Base-by-base conservation (phyloP, 64 coral and sea anemone genomes). In the Montipora efflorescens region DNA sequence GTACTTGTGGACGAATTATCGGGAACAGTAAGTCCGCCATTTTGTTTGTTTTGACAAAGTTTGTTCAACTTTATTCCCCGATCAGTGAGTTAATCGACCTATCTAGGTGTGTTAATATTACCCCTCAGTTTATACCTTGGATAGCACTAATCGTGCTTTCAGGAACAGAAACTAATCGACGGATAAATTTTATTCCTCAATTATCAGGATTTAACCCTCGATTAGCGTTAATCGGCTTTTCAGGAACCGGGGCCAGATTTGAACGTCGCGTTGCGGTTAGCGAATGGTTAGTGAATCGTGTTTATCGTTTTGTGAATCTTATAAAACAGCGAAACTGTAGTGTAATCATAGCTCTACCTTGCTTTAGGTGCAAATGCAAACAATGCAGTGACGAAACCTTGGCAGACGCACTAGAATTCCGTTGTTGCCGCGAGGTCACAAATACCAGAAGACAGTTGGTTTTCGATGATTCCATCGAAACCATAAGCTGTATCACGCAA, bases 361-460 rank as follows among this genome's bases (percentile, higher is more conserved):
- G 25, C 50, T 74, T 87, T 16, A 87, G 67, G 84, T 87, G 84
- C 64, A 70, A 74, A 87, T 87, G 84, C 73, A 15, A 87, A 50
- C 84, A 48, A 72, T 72, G 9, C 9, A 55, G 9, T 7, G 52
- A 55, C 52, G 67, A 16, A 87, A 87, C 19, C 19, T 67, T 85
- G 82, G 57, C 61, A 28, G 82, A 48, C 20, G 82, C 82, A 1
- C 5, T 85, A 23, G 82, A 85, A 69, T 87, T 70, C 83, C 25
- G 59, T 72, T 71, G 53, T 72, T 87, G 59, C 66, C 83, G 19
- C 28, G 66, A 87, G 36, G 83, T 87, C n/a, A 46, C 61, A 20
- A 72, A 87, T 87, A 15, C 47, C 23, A 72, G 13, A 5, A 36
- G 28, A 47, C 9, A 71, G 21, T 12, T 87, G 20, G 83, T 71